Base-by-base conservation (phyloP, 2,113 vertebrate genomes). In the Athene noctua region DNA sequence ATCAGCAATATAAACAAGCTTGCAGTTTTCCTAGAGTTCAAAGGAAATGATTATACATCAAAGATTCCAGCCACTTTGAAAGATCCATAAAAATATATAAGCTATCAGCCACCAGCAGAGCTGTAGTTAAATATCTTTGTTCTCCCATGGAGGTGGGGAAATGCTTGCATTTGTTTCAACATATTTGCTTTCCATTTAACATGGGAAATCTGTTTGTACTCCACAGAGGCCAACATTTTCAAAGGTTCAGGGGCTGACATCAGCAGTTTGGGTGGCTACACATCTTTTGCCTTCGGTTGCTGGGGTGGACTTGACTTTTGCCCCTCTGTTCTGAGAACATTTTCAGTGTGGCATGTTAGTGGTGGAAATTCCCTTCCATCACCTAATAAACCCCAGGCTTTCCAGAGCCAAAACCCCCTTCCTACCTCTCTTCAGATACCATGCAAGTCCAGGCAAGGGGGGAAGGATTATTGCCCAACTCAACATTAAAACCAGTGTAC, bases 11-110 rank as follows among this genome's bases (percentile, higher is more conserved):
- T 59, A 96, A 88, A 94, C 21, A 88, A 92, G 54, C 51, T 65
- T 58, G 7, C n/a, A 77, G 23, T n/a, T 67, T 94, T 97, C 29
- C 20, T 65, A 30, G 58, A 32, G 44, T 80, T 92, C 85, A 95
- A 54, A 93, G 86, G 86, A 96, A 97, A 91, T 26, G 55, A n/a
- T 71, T 22, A 26, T 61, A 52, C 42, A 82, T 95, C 61, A 95
- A 81, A 96, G 42, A 79, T 92, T 91, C 36, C 26, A 94, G 52
- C 10, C 30, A 62, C 65, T 92, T 92, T 78, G 85, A 95, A 95
- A 78, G 19, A 26, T 81, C 26, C 52, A 62, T 36, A 42, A 91
- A 97, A 88, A 92, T 52, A 87, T 36, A 88, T 83, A 66, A 88
- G 38, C 34, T 80, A 75, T 75, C 47, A 80, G 61, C 67, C 91